A percentile compares a stretch with the other conserved stretches of the same genome.
These are phyloP conservation scores for Eilema caniola DNA, from an alignment of 2,888 invertebrate genomes.

Conservation along the genomic window DNA sequence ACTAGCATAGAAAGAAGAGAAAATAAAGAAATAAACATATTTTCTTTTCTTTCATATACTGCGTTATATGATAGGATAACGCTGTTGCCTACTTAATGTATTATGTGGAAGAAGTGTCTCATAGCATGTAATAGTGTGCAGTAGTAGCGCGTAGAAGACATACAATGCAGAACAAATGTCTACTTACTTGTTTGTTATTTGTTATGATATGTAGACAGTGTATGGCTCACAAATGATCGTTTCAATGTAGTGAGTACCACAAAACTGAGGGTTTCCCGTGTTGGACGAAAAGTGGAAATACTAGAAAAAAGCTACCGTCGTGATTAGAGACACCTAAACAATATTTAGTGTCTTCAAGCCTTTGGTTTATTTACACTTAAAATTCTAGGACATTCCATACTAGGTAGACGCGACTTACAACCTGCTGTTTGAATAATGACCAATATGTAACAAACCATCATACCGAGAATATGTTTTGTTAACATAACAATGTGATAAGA, in stretches of 20 bases:
- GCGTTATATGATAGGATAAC: no score
- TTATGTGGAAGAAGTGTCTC: no score
- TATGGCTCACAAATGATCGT: not conserved
- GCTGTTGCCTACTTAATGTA: no score
- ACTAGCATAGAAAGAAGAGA: no score
- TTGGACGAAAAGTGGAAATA: not conserved
- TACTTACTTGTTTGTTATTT: no score
- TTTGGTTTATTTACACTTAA: not conserved
- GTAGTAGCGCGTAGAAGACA: no score
- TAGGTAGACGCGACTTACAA: not conserved
- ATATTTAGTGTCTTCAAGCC: not conserved
- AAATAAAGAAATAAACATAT: no score
- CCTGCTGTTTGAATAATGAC: constrained; percentile 37
- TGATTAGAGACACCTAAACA: not conserved
- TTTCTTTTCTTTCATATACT: no score
- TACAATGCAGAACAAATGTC: no score
- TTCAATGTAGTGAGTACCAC: not conserved
- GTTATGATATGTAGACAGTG: no score
- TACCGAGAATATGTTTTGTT: constrained; percentile 69
- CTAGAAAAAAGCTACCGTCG: not conserved
- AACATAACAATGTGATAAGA: constrained; percentile 72
- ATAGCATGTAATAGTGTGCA: no score
- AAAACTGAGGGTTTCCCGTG: not conserved
- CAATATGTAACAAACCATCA: constrained; percentile 45
- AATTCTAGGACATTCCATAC: no score